Conservation (phyloP, 2,797 vertebrate species). For the Pampus argenteus region DNA sequence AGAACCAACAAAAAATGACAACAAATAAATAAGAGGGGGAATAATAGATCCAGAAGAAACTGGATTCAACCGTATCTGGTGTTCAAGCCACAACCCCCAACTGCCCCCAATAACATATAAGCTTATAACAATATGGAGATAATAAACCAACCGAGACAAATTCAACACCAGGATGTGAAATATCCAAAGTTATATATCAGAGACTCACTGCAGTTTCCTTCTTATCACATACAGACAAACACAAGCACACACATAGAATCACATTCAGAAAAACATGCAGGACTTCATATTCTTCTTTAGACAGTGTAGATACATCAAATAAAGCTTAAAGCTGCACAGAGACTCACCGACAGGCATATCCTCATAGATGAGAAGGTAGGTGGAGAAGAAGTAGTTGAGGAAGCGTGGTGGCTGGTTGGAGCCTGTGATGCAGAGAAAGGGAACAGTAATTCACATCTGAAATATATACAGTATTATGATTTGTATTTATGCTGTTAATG, state of each 20-base stretch:
- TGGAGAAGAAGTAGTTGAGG: conserved; percentile 85
- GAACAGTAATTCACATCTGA: not conserved
- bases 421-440: conserved; percentile 63
- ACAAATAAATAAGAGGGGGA: conserved; percentile 64
- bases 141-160: conserved; percentile 30
- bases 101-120: conserved; percentile 8
- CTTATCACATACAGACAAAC: conserved; percentile 5
- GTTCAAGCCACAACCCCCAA: conserved; percentile 14
- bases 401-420: conserved; percentile 86
- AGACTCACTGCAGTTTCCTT: not conserved
- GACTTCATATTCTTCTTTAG: conserved; percentile 39
- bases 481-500: not conserved
- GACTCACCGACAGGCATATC: conserved; percentile 85
- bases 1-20: conserved; percentile 68
- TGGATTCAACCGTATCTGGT: conserved; percentile 2
- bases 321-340: conserved; percentile 1
- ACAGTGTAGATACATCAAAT: conserved; percentile 23
- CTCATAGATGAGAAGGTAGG: conserved; percentile 87
- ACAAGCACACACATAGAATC: conserved; percentile 3
- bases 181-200: conserved; percentile 13
- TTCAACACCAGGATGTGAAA: not conserved
- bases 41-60: conserved; percentile 53
- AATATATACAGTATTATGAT: not conserved
- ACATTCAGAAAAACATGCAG: conserved; percentile 4
- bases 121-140: conserved; percentile 36